phyloP scores from a whole-genome alignment of 1,140 invertebrate genomes.

The Saxidomus purpurata region DNA sequence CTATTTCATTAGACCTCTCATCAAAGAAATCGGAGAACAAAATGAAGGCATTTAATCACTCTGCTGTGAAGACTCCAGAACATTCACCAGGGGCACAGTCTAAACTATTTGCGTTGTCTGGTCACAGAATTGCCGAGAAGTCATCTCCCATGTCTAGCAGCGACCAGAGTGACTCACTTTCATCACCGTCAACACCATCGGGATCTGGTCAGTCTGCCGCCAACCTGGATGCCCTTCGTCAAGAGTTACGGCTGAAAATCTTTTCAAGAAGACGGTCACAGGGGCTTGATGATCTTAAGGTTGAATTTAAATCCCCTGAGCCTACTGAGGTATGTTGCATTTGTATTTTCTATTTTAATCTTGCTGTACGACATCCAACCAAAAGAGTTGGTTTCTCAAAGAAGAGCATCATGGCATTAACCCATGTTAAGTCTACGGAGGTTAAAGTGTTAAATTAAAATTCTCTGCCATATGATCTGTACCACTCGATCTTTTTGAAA shows the following conservation, averaged over 20 bases:
- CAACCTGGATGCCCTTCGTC: conserved; percentile 18
- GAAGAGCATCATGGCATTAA: too few relatives aligned
- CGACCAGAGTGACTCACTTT: conserved; percentile 23
- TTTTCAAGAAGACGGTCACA: conserved; percentile 59
- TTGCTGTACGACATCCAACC: too few relatives aligned
- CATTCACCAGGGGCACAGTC: conserved; percentile 28
- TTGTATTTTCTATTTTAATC: too few relatives aligned
- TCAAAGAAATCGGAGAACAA: conserved; percentile 6
- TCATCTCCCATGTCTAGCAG: conserved; percentile 22
- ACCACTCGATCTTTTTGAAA: too few relatives aligned
- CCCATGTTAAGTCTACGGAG: too few relatives aligned
- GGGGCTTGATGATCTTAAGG: conserved; percentile 57
- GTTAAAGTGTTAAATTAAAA: too few relatives aligned
- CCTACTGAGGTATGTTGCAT: conserved; percentile 51
- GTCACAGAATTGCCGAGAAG: neutral
- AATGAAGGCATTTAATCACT: neutral
- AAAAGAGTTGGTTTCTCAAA: too few relatives aligned
- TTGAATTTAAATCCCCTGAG: conserved; percentile 63
- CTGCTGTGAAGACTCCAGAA: neutral
- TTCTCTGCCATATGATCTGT: too few relatives aligned
- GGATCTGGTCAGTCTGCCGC: neutral
- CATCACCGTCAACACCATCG: conserved; percentile 46
- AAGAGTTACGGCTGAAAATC: conserved; percentile 59
- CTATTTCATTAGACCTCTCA: conserved; percentile 15
- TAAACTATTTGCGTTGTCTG: neutral